Conservation (phyloP, 2,113 vertebrate species). For the Neolamprologus cancellatus region DNA sequence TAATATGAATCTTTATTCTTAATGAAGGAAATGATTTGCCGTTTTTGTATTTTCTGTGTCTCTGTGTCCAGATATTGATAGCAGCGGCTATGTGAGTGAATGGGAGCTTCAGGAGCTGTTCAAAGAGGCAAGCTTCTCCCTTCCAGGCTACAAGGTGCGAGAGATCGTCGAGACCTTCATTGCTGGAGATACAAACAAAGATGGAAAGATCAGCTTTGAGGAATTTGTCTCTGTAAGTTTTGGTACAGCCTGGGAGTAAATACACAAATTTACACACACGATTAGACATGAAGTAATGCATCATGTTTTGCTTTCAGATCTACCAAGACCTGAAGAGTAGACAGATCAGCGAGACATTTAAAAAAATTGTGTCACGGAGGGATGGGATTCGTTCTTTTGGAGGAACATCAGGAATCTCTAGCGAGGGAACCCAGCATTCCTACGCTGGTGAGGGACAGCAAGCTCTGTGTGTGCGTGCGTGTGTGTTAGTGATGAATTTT, state of each 20-base stretch:
- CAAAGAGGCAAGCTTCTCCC: conserved; percentile 86
- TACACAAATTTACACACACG: rapidly evolving
- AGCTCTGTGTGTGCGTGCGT: neutral
- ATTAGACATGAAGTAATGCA: neutral
- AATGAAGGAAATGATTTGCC: neutral
- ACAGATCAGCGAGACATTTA: conserved; percentile 87
- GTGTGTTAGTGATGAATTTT: neutral
- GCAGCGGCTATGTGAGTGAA: conserved; percentile 92
- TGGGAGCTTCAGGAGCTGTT: conserved; percentile 97
- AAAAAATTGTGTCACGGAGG: conserved; percentile 82
- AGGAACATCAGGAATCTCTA: conserved; percentile 86
- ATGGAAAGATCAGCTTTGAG: conserved; percentile 92
- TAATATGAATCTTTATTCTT: neutral
- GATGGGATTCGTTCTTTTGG: conserved; percentile 92
- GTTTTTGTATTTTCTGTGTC: neutral
- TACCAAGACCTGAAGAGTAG: conserved; percentile 94
- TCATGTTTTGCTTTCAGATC: conserved; percentile 68
- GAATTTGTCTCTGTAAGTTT: conserved; percentile 91
- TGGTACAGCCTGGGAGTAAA: neutral
- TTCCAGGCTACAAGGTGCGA: conserved; percentile 91
- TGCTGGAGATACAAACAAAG: conserved; percentile 86
- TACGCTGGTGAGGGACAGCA: conserved; percentile 78
- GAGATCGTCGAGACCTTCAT: conserved; percentile 89
- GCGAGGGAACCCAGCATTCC: conserved; percentile 94
- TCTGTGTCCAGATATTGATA: conserved; percentile 82